Percentiles rank a stretch among this genome's conserved stretches.
phyloP scores from a whole-genome alignment of 2,113 vertebrate species.

The rabbit (Oryctolagus cuniculus) region mOryCun1.1 NC_091432.1:58256501-58257000 shows the following conservation, averaged over 20 bases:
- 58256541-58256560: background rate
- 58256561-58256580: background rate
- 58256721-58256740: background rate
- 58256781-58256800: background rate
- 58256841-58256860: background rate
- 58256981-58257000: background rate
- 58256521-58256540: too few species aligned
- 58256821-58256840: background rate
- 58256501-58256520: too few species aligned
- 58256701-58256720: background rate
- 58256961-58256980: background rate
- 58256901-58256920: background rate
- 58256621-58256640: background rate
- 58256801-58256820: background rate
- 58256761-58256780: background rate
- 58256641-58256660: background rate
- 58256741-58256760: background rate
- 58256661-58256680: background rate
- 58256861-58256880: background rate
- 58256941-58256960: background rate
- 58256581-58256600: background rate
- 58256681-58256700: background rate
- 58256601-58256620: conserved; percentile 1
- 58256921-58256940: background rate
- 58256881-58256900: background rate